These are phyloP conservation scores for Gallinago undulata DNA, from an alignment of 2,113 vertebrate species.

Conservation along the genomic window DNA sequence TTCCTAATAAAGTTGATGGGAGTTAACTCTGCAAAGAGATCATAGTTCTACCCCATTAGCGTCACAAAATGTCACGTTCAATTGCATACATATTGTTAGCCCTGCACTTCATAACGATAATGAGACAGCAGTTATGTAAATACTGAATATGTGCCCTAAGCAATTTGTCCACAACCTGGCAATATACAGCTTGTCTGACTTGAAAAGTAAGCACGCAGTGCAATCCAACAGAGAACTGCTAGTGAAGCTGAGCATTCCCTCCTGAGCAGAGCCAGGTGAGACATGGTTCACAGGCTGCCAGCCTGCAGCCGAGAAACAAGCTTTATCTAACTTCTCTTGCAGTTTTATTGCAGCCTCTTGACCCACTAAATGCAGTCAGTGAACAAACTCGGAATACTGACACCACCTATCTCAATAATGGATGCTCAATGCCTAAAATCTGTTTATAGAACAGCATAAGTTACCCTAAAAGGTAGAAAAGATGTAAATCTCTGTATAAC, in stretches of 20 bases:
- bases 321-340: background rate
- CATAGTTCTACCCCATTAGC: slow-evolving; percentile 55
- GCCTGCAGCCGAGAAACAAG: slow-evolving; percentile 4
- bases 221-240: background rate
- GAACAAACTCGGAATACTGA: background rate
- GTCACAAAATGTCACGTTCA: slow-evolving; percentile 68
- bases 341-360: background rate
- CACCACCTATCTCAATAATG: slow-evolving; percentile 3
- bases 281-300: background rate
- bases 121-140: slow-evolving; percentile 74
- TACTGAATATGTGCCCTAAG: slow-evolving; percentile 58
- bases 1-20: background rate
- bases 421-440: background rate
- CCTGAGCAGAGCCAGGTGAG: slow-evolving; percentile 17
- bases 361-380: background rate
- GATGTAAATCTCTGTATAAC: background rate
- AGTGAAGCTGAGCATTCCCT: background rate
- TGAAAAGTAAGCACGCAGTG: slow-evolving; percentile 7
- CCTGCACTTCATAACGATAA: slow-evolving; percentile 65
- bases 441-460: background rate
- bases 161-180: slow-evolving; percentile 67
- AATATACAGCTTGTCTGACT: slow-evolving; percentile 45
- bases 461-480: background rate
- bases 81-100: slow-evolving; percentile 49
- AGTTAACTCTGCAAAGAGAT: slow-evolving; percentile 34